Evolutionary conservation across 2,888 invertebrate genomes (phyloP).

Genomic region (Pollenia amentaria): DNA sequence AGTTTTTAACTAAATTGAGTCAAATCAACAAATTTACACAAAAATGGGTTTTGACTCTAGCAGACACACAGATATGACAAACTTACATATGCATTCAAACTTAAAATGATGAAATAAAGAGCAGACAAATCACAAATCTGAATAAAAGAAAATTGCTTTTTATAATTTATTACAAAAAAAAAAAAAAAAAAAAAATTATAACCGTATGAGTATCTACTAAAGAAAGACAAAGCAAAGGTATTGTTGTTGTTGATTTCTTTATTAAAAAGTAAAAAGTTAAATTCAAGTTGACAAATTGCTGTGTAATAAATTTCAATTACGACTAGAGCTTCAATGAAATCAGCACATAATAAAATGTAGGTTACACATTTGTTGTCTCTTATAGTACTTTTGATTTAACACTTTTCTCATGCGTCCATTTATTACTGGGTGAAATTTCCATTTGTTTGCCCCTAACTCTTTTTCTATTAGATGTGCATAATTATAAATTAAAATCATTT

Average conservation of each 20-base stretch:
- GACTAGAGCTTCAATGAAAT: not conserved
- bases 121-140: not conserved
- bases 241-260: constrained; percentile 13
- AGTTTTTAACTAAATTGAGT: constrained; percentile 47
- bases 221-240: not conserved
- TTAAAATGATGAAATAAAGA: not conserved
- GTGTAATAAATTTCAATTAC: constrained; percentile 28
- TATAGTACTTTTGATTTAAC: not conserved
- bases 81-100: not conserved
- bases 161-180: not conserved
- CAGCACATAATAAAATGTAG: not conserved
- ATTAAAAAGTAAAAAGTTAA: not conserved
- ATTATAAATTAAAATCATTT: too few relatives aligned
- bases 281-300: constrained; percentile 33
- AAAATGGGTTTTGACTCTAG: not conserved
- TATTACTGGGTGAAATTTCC: too few relatives aligned
- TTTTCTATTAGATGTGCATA: too few relatives aligned
- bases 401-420: not conserved
- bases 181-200: not conserved
- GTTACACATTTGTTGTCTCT: not conserved
- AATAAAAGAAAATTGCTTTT: constrained; percentile 34
- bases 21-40: constrained; percentile 57
- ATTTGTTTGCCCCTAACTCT: too few relatives aligned
- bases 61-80: not conserved
- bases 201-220: too few relatives aligned